A percentile compares a stretch with the other conserved stretches of the same genome.
Evolutionary conservation across 2,888 invertebrate species (phyloP).

Genomic region (Morpho deidamia): DNA sequence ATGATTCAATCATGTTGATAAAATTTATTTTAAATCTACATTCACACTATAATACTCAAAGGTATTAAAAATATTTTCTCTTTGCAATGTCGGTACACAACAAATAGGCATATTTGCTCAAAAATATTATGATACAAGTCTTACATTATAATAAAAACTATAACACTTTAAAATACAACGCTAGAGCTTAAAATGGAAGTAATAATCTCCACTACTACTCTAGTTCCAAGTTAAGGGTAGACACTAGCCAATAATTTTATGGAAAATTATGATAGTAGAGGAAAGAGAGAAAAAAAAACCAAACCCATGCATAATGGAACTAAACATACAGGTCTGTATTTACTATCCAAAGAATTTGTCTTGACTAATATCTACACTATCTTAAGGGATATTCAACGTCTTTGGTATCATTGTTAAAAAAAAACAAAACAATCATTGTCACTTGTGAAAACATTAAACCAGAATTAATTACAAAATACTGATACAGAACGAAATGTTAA

Average conservation of each 20-base stretch:
- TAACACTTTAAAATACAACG: conserved; percentile 63
- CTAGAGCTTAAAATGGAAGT: conserved; percentile 44
- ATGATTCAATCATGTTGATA: conserved; percentile 15
- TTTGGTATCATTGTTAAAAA: conserved; percentile 74
- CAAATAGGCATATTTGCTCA: conserved; percentile 41
- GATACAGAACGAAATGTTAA: conserved; percentile 59
- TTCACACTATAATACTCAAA: conserved; percentile 55
- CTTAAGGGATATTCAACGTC: conserved; percentile 73
- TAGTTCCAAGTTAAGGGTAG: conserved; percentile 28
- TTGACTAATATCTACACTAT: conserved; percentile 12
- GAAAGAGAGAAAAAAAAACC: no score
- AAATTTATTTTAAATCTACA: conserved; percentile 17
- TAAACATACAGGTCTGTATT: no score
- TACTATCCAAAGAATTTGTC: not conserved
- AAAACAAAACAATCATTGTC: conserved; percentile 47
- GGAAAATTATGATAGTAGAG: not conserved
- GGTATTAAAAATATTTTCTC: conserved; percentile 68
- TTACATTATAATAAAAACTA: conserved; percentile 62
- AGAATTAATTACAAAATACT: conserved; percentile 55
- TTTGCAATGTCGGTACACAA: conserved; percentile 49
- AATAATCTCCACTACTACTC: conserved; percentile 45
- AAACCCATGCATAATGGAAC: no score
- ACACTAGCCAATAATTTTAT: conserved; percentile 13
- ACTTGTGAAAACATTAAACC: conserved; percentile 47
- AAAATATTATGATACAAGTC: conserved; percentile 68